A percentile compares a stretch with the other conserved stretches of the same genome.
phyloP scores from a whole-genome alignment of 2,888 invertebrate genomes.

The Chydorus sphaericus region DNA sequence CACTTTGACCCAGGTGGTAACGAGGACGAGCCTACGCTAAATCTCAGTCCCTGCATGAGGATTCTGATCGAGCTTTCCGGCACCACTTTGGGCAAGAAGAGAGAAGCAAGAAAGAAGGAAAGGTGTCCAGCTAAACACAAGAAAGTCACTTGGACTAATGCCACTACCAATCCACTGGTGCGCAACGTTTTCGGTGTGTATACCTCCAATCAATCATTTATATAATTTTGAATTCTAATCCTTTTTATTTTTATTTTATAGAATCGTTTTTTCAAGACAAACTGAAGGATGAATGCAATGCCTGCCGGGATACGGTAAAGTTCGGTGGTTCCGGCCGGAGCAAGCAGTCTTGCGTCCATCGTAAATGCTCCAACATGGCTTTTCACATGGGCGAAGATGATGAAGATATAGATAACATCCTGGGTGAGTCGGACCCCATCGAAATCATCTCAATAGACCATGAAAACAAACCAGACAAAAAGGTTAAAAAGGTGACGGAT shows the following conservation, averaged over 20 bases:
- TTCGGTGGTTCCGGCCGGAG: slow-evolving; percentile 52
- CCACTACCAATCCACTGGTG: slow-evolving; percentile 64
- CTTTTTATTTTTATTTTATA: no score
- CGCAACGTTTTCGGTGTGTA: slow-evolving; percentile 62
- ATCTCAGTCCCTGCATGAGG: slow-evolving; percentile 57
- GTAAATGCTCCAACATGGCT: slow-evolving; percentile 63
- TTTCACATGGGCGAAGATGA: slow-evolving; percentile 37
- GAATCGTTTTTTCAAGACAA: no score
- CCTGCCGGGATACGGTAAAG: slow-evolving; percentile 62
- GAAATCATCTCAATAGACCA: background rate
- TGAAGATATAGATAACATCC: slow-evolving; percentile 22
- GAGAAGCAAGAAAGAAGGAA: slow-evolving; percentile 35
- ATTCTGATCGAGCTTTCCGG: slow-evolving; percentile 59
- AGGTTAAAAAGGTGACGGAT: no score
- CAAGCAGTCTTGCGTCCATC: slow-evolving; percentile 48
- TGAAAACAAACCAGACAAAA: slow-evolving; percentile 37
- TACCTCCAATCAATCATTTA: no score
- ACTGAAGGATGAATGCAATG: slow-evolving; percentile 50
- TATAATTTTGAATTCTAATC: no score
- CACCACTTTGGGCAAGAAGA: slow-evolving; percentile 48
- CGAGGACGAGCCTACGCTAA: slow-evolving; percentile 45
- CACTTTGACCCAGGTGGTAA: slow-evolving; percentile 36
- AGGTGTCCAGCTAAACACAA: slow-evolving; percentile 28
- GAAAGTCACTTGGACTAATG: slow-evolving; percentile 51
- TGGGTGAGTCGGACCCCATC: background rate